phyloP scores from a whole-genome alignment of 2,888 invertebrate genomes.

The Stictocephala bisonia region DNA sequence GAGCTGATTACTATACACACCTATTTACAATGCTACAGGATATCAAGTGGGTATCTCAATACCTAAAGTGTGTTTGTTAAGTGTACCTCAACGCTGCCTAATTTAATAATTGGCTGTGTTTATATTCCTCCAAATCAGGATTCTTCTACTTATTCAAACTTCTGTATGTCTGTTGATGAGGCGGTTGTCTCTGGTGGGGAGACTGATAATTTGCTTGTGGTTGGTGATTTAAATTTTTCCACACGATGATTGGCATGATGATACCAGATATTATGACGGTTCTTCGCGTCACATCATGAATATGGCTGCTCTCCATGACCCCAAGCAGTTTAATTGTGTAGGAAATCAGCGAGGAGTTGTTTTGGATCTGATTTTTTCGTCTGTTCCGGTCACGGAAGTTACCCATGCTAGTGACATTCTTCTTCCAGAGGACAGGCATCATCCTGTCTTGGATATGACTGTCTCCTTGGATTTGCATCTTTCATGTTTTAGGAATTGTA shows the following conservation, averaged over 20 bases:
- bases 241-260: background rate
- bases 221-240: background rate
- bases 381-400: background rate
- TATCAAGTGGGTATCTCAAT: background rate
- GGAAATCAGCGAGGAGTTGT: background rate
- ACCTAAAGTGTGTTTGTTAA: background rate
- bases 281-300: background rate
- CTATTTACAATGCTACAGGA: background rate
- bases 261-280: background rate
- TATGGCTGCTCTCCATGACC: background rate
- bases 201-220: background rate
- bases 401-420: background rate
- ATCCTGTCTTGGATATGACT: background rate
- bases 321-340: background rate
- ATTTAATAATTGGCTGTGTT: background rate
- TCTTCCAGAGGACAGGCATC: background rate
- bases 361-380: background rate
- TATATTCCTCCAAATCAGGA: background rate
- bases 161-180: background rate
- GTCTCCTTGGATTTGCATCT: background rate
- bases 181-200: background rate
- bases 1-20: background rate
- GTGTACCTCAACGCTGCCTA: background rate
- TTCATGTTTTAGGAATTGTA: background rate
- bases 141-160: background rate